Conservation (phyloP, 2,888 invertebrate genomes). For the Hofmannophila pseudospretella region DNA sequence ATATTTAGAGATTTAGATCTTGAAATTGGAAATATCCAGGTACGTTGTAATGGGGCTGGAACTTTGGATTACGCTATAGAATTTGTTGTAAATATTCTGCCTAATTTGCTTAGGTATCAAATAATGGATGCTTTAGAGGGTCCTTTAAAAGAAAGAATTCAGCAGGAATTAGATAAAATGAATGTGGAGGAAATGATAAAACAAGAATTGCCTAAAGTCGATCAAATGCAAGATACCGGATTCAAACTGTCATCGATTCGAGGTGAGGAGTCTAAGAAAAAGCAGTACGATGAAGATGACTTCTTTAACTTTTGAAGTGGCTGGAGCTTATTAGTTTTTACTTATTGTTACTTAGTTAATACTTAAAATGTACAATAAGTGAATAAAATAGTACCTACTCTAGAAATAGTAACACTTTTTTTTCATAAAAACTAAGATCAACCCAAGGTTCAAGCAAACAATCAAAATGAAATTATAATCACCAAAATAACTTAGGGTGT, state of each 20-base stretch:
- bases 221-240: constrained; percentile 72
- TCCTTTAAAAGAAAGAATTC: constrained; percentile 84
- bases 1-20: constrained; percentile 85
- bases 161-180: constrained; percentile 84
- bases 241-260: constrained; percentile 61
- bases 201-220: constrained; percentile 82
- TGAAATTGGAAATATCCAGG: constrained; percentile 90
- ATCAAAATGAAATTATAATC: no score
- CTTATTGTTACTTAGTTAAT: neutral
- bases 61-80: constrained; percentile 90
- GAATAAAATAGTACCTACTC: no score
- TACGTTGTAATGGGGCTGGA: constrained; percentile 91
- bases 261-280: constrained; percentile 22
- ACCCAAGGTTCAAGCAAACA: no score
- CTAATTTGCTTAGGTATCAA: constrained; percentile 91
- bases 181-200: constrained; percentile 86
- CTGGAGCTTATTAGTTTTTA: no score
- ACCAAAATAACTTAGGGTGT: no score
- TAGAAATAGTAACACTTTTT: no score
- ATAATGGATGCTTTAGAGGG: constrained; percentile 91
- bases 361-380: neutral
- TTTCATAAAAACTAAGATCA: no score
- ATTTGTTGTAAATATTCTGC: constrained; percentile 87
- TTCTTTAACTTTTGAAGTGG: constrained; percentile 60
- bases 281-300: constrained; percentile 59